These are phyloP conservation scores for Cephalotes varians DNA, from an alignment of 2,888 invertebrate species.

Conservation along the genomic window DNA sequence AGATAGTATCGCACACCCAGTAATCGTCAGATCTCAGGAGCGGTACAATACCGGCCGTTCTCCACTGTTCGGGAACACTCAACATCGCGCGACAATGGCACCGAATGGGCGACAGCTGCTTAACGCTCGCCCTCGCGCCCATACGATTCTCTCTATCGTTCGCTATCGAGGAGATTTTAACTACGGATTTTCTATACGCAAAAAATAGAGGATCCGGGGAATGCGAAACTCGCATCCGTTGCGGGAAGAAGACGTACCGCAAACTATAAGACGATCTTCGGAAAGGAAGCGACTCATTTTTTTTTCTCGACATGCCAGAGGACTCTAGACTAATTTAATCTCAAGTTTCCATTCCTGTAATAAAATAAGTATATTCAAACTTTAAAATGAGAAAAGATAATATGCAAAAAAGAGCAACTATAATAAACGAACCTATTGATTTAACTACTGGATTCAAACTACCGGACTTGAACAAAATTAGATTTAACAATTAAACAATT, in stretches of 20 bases:
- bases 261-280: background rate
- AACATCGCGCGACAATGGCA: conserved; percentile 84
- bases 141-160: conserved; percentile 29
- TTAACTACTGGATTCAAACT: background rate
- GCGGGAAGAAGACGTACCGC: background rate
- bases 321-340: background rate
- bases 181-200: conserved; percentile 64
- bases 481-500: background rate
- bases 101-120: conserved; percentile 85
- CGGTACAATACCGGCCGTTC: conserved; percentile 84
- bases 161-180: conserved; percentile 54
- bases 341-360: background rate
- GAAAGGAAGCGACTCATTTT: background rate
- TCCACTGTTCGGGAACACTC: conserved; percentile 84
- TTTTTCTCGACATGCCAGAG: background rate
- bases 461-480: background rate
- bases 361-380: no score
- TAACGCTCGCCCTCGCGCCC: conserved; percentile 73
- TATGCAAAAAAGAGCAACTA: background rate
- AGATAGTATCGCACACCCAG: conserved; percentile 82
- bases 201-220: conserved; percentile 29
- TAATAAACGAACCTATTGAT: background rate
- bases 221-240: conserved; percentile 27
- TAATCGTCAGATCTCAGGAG: conserved; percentile 84
- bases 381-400: background rate